These are phyloP conservation scores for Pollenia griseotomentosa DNA, from an alignment of 2,888 invertebrate species.

Conservation along the genomic window DNA sequence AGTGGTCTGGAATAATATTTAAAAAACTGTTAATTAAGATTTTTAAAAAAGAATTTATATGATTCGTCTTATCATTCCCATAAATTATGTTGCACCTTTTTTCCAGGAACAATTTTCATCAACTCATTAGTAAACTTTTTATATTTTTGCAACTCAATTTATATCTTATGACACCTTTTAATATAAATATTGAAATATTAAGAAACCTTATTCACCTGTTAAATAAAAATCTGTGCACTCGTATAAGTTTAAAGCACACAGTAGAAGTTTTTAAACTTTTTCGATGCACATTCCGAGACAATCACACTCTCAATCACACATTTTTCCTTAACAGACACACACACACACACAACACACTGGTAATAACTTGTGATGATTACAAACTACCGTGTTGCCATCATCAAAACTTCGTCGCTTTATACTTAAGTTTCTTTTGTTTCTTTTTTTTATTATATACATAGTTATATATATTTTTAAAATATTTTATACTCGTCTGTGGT, in stretches of 20 bases:
- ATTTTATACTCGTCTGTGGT: not conserved
- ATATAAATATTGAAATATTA: slow-evolving; percentile 43
- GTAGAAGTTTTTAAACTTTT: slow-evolving; percentile 16
- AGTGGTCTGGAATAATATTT: too few relatives aligned
- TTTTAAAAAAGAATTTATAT: too few relatives aligned
- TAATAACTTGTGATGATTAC: slow-evolving; percentile 46
- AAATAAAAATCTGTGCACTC: slow-evolving; percentile 27
- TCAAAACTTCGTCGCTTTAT: slow-evolving; percentile 42
- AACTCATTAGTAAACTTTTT: slow-evolving; percentile 5
- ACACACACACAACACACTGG: not conserved
- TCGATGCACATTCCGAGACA: not conserved
- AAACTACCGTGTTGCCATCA: slow-evolving; percentile 51
- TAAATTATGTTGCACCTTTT: too few relatives aligned
- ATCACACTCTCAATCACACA: not conserved
- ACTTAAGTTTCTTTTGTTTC: slow-evolving; percentile 5
- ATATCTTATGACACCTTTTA: slow-evolving; percentile 51
- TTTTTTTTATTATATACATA: not conserved
- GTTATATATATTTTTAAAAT: not conserved
- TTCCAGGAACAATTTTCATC: too few relatives aligned
- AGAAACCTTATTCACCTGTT: slow-evolving; percentile 40
- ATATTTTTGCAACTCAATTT: slow-evolving; percentile 21
- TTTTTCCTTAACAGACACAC: not conserved
- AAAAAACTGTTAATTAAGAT: too few relatives aligned
- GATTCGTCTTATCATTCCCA: too few relatives aligned
- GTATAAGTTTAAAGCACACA: not conserved